phyloP scores from a whole-genome alignment of 2,888 invertebrate species.

The Cosmorhoe ocellata region DNA sequence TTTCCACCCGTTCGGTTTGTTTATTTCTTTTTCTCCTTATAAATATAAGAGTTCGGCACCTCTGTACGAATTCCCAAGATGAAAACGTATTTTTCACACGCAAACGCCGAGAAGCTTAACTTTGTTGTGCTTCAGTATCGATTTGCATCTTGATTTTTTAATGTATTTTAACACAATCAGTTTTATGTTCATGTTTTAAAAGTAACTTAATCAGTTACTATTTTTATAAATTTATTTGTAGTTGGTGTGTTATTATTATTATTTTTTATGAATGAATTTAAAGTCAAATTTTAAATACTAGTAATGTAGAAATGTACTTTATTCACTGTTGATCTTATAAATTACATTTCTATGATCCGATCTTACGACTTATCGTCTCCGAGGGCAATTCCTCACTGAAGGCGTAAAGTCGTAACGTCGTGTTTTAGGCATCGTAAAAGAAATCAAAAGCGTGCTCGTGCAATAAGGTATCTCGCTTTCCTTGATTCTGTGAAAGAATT shows the following conservation, averaged over 20 bases:
- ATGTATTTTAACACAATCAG: no score
- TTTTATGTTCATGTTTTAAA: no score
- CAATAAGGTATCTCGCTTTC: slow-evolving; percentile 71
- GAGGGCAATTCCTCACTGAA: slow-evolving; percentile 52
- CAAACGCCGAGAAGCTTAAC: slow-evolving; percentile 53
- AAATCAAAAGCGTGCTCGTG: slow-evolving; percentile 66
- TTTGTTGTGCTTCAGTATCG: slow-evolving; percentile 57
- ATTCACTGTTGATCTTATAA: no score
- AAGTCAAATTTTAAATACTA: no score
- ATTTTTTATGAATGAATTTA: no score
- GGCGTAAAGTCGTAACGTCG: slow-evolving; percentile 61
- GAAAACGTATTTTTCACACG: slow-evolving; percentile 76
- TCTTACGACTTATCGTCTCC: slow-evolving; percentile 45
- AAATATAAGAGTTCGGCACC: slow-evolving; percentile 77
- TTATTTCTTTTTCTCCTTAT: slow-evolving; percentile 75
- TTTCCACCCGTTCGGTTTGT: slow-evolving; percentile 69
- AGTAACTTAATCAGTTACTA: no score
- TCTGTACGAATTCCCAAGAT: slow-evolving; percentile 76
- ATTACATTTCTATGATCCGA: slow-evolving; percentile 29
- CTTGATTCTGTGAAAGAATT: slow-evolving; percentile 70
- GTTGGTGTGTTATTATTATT: no score
- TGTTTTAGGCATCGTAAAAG: slow-evolving; percentile 67
- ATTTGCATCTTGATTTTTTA: no score
- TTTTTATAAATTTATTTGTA: no score
- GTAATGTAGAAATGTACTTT: no score